phyloP scores from a whole-genome alignment of 2,797 vertebrate species.

The Pipistrellus nathusii region DNA sequence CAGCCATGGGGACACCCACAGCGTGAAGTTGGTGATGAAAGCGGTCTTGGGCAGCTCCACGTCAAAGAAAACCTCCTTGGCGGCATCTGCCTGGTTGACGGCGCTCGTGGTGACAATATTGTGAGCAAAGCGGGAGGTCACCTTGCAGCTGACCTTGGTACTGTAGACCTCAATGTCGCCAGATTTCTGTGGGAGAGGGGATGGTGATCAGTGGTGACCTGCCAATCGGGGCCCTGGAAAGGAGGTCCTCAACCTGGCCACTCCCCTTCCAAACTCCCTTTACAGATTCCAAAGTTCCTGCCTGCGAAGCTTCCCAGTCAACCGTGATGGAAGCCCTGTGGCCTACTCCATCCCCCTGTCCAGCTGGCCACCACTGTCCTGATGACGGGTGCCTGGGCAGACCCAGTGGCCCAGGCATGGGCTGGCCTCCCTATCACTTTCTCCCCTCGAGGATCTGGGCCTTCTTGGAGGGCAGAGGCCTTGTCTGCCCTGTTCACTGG shows the following conservation, averaged over 20 bases:
- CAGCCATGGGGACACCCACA: slow-evolving; percentile 88
- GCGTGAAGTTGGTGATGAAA: slow-evolving; percentile 97
- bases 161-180: slow-evolving; percentile 88
- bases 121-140: slow-evolving; percentile 93
- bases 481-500: not conserved
- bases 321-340: not conserved
- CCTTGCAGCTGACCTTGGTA: slow-evolving; percentile 91
- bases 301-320: not conserved
- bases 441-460: not conserved
- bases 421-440: not conserved
- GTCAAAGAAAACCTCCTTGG: slow-evolving; percentile 94
- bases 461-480: not conserved
- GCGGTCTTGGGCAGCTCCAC: slow-evolving; percentile 95
- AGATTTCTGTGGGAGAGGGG: slow-evolving; percentile 83
- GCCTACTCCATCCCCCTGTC: not conserved
- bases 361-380: not conserved
- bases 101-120: slow-evolving; percentile 93
- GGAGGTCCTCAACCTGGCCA: not conserved
- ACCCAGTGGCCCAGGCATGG: not conserved
- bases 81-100: slow-evolving; percentile 90
- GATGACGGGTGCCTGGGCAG: not conserved
- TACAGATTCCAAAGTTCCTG: not conserved
- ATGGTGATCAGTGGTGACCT: not conserved
- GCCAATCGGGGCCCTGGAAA: not conserved
- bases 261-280: not conserved